Evolutionary conservation across 2,888 invertebrate species (phyloP).

Genomic region (Byasa hedistus): DNA sequence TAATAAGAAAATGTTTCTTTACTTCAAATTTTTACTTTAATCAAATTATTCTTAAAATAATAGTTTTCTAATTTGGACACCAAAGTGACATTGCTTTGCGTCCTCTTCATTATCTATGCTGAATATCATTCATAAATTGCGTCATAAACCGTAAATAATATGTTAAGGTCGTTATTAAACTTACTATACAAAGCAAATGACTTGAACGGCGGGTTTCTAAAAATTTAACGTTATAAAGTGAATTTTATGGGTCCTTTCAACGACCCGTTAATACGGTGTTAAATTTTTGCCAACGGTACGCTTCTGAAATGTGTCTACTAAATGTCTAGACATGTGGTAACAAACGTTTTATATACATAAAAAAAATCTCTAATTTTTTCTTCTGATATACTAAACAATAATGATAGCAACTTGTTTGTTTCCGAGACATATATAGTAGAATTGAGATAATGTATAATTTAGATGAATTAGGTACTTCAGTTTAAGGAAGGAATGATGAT

Average conservation of each 20-base stretch:
- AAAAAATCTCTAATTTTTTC: too few relatives aligned
- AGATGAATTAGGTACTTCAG: too few relatives aligned
- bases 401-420: too few relatives aligned
- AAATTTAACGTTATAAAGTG: conserved; percentile 15
- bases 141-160: background rate
- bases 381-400: too few relatives aligned
- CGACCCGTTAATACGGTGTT: conserved; percentile 14
- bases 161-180: background rate
- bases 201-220: conserved; percentile 6
- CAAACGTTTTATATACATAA: background rate
- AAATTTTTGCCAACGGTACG: conserved; percentile 7
- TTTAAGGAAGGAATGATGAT: too few relatives aligned
- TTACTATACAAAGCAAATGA: conserved; percentile 5
- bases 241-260: conserved; percentile 20
- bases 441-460: too few relatives aligned
- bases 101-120: background rate
- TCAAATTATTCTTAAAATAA: too few relatives aligned
- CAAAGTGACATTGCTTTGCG: background rate
- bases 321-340: conserved; percentile 2
- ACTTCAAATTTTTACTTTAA: too few relatives aligned
- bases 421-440: too few relatives aligned
- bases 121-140: background rate
- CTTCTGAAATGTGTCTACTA: conserved; percentile 15
- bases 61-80: too few relatives aligned
- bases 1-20: too few relatives aligned